Percentiles rank a stretch among this genome's conserved stretches.
phyloP scores from a whole-genome alignment of 2,888 invertebrate species.

The Dicyrtoma fusca region DNA sequence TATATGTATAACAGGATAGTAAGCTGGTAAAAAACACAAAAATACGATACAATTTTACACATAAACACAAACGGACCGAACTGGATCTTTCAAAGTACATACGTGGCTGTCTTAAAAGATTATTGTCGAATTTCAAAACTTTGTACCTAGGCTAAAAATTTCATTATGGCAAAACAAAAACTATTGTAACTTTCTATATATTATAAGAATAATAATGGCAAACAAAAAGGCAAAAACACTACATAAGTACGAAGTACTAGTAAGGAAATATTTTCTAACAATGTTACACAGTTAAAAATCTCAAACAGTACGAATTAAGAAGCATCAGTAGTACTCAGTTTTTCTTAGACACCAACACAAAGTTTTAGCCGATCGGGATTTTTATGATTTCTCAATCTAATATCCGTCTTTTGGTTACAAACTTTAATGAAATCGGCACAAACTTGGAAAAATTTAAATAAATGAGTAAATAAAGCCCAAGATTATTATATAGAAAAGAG shows the following conservation, averaged over 20 bases:
- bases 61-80: conserved; percentile 29
- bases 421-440: no score
- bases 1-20: neutral
- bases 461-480: no score
- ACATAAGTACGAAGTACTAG: neutral
- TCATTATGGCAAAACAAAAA: neutral
- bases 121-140: conserved; percentile 18
- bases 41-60: conserved; percentile 3
- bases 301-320: neutral
- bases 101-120: conserved; percentile 19
- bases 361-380: no score
- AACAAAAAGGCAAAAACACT: neutral
- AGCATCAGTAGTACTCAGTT: no score
- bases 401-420: no score
- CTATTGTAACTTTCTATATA: neutral
- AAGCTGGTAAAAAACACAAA: conserved; percentile 15
- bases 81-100: conserved; percentile 29
- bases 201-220: neutral
- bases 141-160: conserved; percentile 18
- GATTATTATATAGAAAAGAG: no score
- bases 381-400: no score
- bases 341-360: no score
- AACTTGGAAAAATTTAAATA: no score
- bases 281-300: neutral
- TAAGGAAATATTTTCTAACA: no score